A percentile compares a stretch with the other conserved stretches of the same genome.
Conservation (phyloP, 2,888 invertebrate species). For the Napeogenes inachia region DNA sequence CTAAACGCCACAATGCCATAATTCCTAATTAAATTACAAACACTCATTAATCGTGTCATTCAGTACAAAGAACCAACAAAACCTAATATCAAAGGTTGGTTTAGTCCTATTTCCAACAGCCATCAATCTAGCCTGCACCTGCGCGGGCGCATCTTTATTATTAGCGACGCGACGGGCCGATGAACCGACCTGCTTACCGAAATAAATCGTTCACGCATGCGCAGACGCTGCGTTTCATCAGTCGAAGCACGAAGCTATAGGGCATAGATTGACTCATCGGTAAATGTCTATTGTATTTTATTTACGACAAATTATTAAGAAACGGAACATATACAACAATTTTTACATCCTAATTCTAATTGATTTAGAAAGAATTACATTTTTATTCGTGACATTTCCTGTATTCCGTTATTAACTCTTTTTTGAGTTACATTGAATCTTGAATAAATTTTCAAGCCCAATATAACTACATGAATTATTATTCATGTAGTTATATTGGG, state of each 20-base stretch:
- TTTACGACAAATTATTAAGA: too few species aligned
- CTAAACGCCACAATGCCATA: too few species aligned
- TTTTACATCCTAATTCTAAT: too few species aligned
- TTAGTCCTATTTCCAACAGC: conserved; percentile 33
- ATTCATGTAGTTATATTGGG: too few species aligned
- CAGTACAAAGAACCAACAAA: not conserved
- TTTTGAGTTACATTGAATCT: too few species aligned
- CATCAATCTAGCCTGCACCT: conserved; percentile 49
- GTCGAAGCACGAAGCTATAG: not conserved
- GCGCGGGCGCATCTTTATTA: conserved; percentile 58
- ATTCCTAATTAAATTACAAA: too few species aligned
- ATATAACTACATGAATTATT: too few species aligned
- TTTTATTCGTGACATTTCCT: too few species aligned
- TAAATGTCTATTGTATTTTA: conserved; percentile 16
- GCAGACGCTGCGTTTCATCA: conserved; percentile 25
- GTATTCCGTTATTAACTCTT: too few species aligned
- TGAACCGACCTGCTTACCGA: conserved; percentile 74
- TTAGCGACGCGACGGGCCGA: conserved; percentile 71
- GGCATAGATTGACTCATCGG: conserved; percentile 6
- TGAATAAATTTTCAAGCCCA: too few species aligned
- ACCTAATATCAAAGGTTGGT: conserved; percentile 30
- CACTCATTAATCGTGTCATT: not conserved
- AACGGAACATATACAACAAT: too few species aligned
- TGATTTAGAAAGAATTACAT: too few species aligned
- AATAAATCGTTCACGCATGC: conserved; percentile 51